Conservation (phyloP, 2,888 invertebrate genomes). For the Terebella lapidaria region DNA sequence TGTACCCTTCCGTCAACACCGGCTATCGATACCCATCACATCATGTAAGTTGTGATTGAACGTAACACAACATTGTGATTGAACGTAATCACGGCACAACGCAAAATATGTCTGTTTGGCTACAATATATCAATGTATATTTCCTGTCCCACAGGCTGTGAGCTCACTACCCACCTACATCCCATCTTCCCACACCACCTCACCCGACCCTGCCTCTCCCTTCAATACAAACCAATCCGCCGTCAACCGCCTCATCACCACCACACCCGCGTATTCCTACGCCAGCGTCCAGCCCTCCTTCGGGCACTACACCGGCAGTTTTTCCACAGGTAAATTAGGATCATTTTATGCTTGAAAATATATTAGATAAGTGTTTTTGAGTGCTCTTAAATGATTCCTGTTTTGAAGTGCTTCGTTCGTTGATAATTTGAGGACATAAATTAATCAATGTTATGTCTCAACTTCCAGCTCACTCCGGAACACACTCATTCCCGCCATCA, state of each 20-base stretch:
- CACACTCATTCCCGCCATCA: background rate
- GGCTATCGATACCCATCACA: background rate
- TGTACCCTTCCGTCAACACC: background rate
- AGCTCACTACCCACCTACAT: background rate
- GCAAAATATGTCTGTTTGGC: no score
- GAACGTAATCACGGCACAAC: no score
- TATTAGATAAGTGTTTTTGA: background rate
- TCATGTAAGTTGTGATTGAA: no score
- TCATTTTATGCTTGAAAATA: background rate
- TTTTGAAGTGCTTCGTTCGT: background rate
- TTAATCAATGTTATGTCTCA: no score
- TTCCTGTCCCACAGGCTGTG: no score
- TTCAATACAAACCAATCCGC: background rate
- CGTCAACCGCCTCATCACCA: background rate
- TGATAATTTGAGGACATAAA: no score
- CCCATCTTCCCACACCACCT: background rate
- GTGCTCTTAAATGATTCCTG: background rate
- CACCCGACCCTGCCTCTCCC: background rate
- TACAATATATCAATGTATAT: no score
- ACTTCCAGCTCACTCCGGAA: background rate
- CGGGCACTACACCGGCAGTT: background rate
- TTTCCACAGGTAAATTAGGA: background rate
- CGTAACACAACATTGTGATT: no score
- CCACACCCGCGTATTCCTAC: background rate
- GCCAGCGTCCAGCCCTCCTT: background rate